Evolutionary conservation across 2,888 invertebrate genomes (phyloP).

Genomic region (Lottia scabra): DNA sequence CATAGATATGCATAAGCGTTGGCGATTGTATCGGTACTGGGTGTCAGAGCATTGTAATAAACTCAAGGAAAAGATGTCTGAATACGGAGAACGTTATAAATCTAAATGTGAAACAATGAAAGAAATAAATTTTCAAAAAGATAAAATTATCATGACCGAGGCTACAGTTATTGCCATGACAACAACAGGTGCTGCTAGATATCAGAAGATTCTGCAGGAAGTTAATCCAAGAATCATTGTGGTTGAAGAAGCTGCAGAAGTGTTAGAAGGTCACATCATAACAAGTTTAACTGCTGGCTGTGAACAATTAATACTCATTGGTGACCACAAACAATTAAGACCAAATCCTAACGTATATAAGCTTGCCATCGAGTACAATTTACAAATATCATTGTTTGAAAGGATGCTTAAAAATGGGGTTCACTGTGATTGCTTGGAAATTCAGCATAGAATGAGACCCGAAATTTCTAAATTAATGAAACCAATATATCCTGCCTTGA

Average conservation of each 20-base stretch:
- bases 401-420: constrained; percentile 78
- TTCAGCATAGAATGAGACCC: constrained; percentile 75
- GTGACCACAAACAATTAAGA: constrained; percentile 83
- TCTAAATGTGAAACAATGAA: constrained; percentile 30
- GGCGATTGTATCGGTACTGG: constrained; percentile 71
- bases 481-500: constrained; percentile 46
- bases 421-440: constrained; percentile 73
- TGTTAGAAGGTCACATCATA: constrained; percentile 83
- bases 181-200: constrained; percentile 65
- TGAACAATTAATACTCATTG: constrained; percentile 85
- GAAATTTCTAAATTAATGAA: constrained; percentile 40
- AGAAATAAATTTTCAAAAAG: constrained; percentile 49
- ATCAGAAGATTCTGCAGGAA: constrained; percentile 67
- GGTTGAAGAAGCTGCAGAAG: constrained; percentile 91
- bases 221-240: constrained; percentile 71
- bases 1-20: constrained; percentile 62
- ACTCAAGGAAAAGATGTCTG: constrained; percentile 29
- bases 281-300: constrained; percentile 79
- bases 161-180: constrained; percentile 65
- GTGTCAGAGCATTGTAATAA: constrained; percentile 35
- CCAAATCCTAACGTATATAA: constrained; percentile 79
- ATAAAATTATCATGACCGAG: constrained; percentile 52
- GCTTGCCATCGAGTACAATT: constrained; percentile 75
- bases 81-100: constrained; percentile 37
- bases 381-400: constrained; percentile 85